Conservation (phyloP, 1,140 invertebrate species). For the Zaprionus vittiger region DNA sequence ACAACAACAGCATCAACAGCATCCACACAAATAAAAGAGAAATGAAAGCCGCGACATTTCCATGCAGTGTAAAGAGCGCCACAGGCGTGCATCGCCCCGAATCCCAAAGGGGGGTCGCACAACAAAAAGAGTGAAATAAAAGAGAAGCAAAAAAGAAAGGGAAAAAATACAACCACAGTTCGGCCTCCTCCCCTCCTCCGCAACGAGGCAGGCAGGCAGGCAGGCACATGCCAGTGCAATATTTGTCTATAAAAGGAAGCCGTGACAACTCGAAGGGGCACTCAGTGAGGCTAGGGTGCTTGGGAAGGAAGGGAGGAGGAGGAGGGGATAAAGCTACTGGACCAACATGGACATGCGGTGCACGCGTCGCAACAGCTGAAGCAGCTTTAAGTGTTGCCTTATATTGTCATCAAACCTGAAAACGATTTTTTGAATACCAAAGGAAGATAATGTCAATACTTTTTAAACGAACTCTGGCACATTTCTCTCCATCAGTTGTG, state of each 20-base stretch:
- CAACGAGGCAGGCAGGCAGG: conserved; percentile 40
- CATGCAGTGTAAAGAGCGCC: conserved; percentile 67
- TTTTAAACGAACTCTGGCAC: neutral
- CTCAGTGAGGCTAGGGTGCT: neutral
- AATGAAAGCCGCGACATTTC: conserved; percentile 72
- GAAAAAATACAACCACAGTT: conserved; percentile 30
- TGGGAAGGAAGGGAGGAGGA: neutral
- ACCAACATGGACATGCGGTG: conserved; percentile 7
- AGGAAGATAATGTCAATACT: conserved; percentile 4
- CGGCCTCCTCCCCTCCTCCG: neutral
- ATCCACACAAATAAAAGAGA: conserved; percentile 50
- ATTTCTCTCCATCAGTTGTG: neutral
- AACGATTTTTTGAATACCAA: conserved; percentile 8
- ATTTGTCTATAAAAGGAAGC: conserved; percentile 77
- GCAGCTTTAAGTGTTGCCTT: conserved; percentile 31
- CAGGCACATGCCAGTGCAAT: conserved; percentile 69
- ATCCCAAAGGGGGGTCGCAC: conserved; percentile 2
- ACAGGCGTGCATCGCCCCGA: conserved; percentile 22
- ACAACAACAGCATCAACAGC: conserved; percentile 51
- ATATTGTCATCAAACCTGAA: conserved; percentile 27
- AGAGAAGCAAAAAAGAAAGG: conserved; percentile 32
- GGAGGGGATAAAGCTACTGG: conserved; percentile 4
- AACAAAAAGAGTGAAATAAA: conserved; percentile 13
- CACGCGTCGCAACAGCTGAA: conserved; percentile 12
- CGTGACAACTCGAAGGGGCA: conserved; percentile 58